phyloP scores from a whole-genome alignment of 1,140 invertebrate species.

The Cydia amplana region DNA sequence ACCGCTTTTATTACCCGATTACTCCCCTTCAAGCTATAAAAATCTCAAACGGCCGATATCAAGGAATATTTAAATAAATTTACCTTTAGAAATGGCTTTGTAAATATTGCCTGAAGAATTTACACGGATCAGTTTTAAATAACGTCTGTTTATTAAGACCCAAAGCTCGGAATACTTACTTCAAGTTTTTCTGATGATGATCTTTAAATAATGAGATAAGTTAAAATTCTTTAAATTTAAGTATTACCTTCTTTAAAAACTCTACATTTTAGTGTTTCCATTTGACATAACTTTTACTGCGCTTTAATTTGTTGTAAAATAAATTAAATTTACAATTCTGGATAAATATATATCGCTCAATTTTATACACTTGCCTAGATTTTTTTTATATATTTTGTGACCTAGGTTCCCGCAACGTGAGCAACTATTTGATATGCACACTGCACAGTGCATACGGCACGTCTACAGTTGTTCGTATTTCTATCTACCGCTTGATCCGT shows the following conservation, averaged over 20 bases:
- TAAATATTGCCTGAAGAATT: conserved; percentile 23
- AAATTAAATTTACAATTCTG: too few species aligned
- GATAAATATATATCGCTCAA: too few species aligned
- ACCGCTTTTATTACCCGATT: conserved; percentile 23
- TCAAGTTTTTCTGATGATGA: not conserved
- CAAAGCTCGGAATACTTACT: not conserved
- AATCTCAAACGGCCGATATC: conserved; percentile 28
- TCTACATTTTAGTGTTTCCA: too few species aligned
- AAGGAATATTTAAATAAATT: conserved; percentile 24
- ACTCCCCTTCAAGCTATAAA: conserved; percentile 26
- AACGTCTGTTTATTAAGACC: not conserved
- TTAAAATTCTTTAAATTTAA: not conserved
- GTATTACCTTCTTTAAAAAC: not conserved
- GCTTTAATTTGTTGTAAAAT: too few species aligned
- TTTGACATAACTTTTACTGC: too few species aligned
- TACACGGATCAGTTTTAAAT: conserved; percentile 9
- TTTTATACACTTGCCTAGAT: too few species aligned
- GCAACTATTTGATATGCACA: too few species aligned
- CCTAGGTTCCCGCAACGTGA: too few species aligned
- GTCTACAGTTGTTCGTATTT: too few species aligned
- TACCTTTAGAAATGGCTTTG: conserved; percentile 20
- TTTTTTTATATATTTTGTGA: too few species aligned
- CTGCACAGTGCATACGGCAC: too few species aligned
- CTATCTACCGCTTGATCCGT: too few species aligned
- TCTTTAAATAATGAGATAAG: not conserved